Evolutionary conservation across 1,140 invertebrate species (phyloP), one percentile per base, ranked within the genome.

Genomic region (Drosophila miranda): DNA sequence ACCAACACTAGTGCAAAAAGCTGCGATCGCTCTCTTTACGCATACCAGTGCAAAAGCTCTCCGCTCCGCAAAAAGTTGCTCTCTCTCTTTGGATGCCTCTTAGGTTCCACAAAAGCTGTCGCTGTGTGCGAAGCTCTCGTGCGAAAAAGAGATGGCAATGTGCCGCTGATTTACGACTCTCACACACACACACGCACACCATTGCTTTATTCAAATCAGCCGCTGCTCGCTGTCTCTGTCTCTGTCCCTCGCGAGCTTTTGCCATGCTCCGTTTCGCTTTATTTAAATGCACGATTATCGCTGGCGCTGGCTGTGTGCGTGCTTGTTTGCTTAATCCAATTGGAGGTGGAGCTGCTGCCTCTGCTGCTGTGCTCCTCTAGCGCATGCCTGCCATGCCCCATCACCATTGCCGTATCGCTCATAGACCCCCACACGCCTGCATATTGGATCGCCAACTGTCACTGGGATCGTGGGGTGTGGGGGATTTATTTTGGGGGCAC

Each of bases 231-330:
- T n/a, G n/a, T n/a, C n/a, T n/a, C 61, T 26, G 46, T 78, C 83
- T 69, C 63, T 6, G 60, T 75, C 46, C 19, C 67, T 28, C 78
- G 16, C 4, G 7, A 8, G 34, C 23, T 19, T 14, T 16, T 9
- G 1, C 23, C 13, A 44, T 45, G 23, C 42, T 51, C 16, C 34
- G 45, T 56, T 52, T 68, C 66, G 34, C 58, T 64, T 46, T 86
- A 86, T 84, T 84, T 84, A 84, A 84, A 84, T 84, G 84, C 84
- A 76, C 80, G 80, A 84, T 86, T 84, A 84, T 63, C 75, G 72
- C 41, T 50, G 6, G 9, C 9, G 49, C 23, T 56, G 44, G 43
- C 56, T 61, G 57, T 45, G 48, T 28, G 68, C 48, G 23, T 41
- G 58, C 42, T 30, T 30, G 43, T 56, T 58, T 64, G 49, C 57